phyloP scores from a whole-genome alignment of 2,888 invertebrate species.

The Pseudococcus jackbeardsleyi region DNA sequence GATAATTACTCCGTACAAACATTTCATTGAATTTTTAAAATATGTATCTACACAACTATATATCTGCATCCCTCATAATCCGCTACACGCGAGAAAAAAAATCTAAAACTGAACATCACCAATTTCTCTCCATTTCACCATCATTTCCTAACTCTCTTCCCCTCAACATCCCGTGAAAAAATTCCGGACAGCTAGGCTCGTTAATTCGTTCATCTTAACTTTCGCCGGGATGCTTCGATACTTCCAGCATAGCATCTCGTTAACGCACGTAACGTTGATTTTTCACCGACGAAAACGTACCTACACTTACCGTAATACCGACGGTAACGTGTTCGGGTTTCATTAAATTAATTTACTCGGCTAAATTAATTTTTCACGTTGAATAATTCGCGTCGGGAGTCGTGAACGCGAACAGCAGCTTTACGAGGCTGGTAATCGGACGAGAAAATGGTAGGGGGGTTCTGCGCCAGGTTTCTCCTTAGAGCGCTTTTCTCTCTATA shows the following conservation, averaged over 20 bases:
- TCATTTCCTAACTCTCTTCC: too few species aligned
- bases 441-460: not conserved
- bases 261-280: slow-evolving; percentile 11
- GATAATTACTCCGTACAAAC: too few species aligned
- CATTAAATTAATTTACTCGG: slow-evolving; percentile 28
- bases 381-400: not conserved
- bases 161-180: too few species aligned
- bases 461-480: not conserved
- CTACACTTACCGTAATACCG: not conserved
- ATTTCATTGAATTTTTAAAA: too few species aligned
- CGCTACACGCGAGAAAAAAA: too few species aligned
- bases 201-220: slow-evolving; percentile 8
- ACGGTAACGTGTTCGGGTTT: not conserved
- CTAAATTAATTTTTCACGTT: slow-evolving; percentile 20
- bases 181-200: not conserved
- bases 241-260: not conserved
- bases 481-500: not conserved
- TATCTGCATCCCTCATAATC: too few species aligned
- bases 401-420: not conserved
- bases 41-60: too few species aligned
- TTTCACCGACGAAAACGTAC: not conserved
- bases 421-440: not conserved
- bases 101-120: too few species aligned
- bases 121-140: too few species aligned
- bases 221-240: not conserved